These are phyloP conservation scores for Chrysemys picta DNA, from an alignment of 2,113 vertebrate genomes.

Conservation along the genomic window DNA sequence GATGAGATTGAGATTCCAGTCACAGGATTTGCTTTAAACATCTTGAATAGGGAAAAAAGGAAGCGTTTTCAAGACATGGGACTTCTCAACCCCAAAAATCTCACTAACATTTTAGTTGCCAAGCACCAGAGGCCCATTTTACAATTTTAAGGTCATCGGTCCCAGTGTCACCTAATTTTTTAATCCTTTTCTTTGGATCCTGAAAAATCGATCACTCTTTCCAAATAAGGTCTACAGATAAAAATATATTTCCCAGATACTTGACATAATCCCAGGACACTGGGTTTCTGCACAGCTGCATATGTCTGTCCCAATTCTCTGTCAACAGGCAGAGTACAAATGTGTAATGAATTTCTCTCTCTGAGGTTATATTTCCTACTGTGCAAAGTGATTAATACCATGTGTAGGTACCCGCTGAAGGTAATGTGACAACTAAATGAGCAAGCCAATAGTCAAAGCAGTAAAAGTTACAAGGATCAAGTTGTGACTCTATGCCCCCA, in stretches of 20 bases:
- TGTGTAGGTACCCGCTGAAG: not conserved
- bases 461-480: not conserved
- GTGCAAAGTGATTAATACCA: not conserved
- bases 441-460: not conserved
- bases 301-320: not conserved
- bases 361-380: not conserved
- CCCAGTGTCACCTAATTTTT: not conserved
- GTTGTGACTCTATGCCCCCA: not conserved
- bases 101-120: not conserved
- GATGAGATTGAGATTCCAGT: not conserved
- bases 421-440: not conserved
- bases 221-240: not conserved
- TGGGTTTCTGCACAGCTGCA: not conserved
- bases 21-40: accelerated
- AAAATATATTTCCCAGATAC: not conserved
- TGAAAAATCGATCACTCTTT: not conserved
- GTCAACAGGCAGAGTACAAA: not conserved
- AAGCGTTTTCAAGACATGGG: not conserved
- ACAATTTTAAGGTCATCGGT: not conserved
- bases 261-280: not conserved
- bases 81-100: not conserved
- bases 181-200: not conserved
- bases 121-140: not conserved
- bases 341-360: not conserved
- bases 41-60: not conserved